These are phyloP conservation scores for Oryzias sinensis DNA, from an alignment of 2,797 vertebrate genomes.

Conservation along the genomic window DNA sequence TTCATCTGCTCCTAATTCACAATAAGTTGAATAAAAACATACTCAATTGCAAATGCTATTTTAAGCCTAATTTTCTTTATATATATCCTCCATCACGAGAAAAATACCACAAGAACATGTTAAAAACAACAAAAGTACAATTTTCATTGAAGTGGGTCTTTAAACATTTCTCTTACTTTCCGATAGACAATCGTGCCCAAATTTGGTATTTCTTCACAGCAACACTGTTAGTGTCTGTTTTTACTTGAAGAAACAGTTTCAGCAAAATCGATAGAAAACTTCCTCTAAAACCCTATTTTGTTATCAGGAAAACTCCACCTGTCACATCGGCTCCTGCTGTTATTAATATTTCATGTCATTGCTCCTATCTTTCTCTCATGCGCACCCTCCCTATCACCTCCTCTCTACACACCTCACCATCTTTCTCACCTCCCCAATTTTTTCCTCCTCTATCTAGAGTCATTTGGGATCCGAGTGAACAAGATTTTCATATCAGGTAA, in stretches of 20 bases:
- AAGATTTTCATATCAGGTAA: slow-evolving; percentile 77
- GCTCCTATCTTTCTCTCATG: slow-evolving; percentile 28
- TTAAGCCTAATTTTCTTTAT: too few species aligned
- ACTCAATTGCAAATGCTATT: too few species aligned
- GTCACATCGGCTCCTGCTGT: slow-evolving; percentile 39
- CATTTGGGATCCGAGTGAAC: slow-evolving; percentile 69
- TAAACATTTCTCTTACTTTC: too few species aligned
- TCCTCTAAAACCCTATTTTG: slow-evolving; percentile 43
- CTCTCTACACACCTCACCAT: slow-evolving; percentile 13
- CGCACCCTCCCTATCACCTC: slow-evolving; percentile 26
- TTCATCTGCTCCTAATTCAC: too few species aligned
- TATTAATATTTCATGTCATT: slow-evolving; percentile 67
- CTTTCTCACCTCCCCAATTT: slow-evolving; percentile 33
- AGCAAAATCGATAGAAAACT: slow-evolving; percentile 32
- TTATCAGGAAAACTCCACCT: slow-evolving; percentile 47
- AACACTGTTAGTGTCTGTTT: slow-evolving; percentile 22
- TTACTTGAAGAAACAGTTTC: slow-evolving; percentile 5
- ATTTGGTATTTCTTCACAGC: neutral
- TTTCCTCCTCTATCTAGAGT: slow-evolving; percentile 53
- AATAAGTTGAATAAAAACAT: too few species aligned
- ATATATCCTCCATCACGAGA: too few species aligned
- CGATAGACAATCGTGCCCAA: too few species aligned
- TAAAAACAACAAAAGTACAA: too few species aligned
- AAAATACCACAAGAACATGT: too few species aligned
- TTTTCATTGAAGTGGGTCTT: too few species aligned